phyloP scores from a whole-genome alignment of 2,797 vertebrate genomes.

The Rhabdophis nuchalis region DNA sequence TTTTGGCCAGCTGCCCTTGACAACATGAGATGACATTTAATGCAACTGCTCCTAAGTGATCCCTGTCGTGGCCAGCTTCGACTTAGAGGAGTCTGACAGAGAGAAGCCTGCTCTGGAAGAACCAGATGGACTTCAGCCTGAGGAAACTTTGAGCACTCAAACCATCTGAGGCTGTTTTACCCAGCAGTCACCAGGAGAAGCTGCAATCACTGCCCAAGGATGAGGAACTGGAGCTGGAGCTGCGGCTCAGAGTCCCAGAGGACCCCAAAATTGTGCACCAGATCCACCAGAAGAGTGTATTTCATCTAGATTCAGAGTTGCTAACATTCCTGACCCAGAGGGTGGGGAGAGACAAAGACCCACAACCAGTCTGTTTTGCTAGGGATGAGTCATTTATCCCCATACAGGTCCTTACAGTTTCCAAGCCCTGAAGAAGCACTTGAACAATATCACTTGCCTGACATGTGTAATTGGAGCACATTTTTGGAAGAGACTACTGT shows the following conservation, averaged over 20 bases:
- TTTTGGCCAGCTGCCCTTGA: neutral
- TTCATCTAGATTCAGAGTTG: neutral
- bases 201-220: neutral
- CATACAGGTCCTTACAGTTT: neutral
- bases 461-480: neutral
- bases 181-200: neutral
- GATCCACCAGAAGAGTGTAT: neutral
- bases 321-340: neutral
- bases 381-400: neutral
- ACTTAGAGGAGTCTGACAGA: neutral
- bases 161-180: neutral
- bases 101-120: neutral
- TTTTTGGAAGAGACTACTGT: neutral
- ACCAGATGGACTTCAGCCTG: neutral
- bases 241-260: neutral
- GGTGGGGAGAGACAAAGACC: neutral
- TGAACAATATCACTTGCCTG: neutral
- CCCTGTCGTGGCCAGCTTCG: neutral
- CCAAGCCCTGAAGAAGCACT: neutral
- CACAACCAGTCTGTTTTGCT: neutral
- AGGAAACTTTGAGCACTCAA: neutral
- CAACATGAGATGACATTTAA: neutral
- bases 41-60: neutral
- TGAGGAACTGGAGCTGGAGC: neutral
- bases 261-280: neutral